Percentiles rank a stretch among this genome's conserved stretches.
Evolutionary conservation across 2,113 vertebrate genomes (phyloP).

Genomic region (Cynopterus brachyotis): DNA sequence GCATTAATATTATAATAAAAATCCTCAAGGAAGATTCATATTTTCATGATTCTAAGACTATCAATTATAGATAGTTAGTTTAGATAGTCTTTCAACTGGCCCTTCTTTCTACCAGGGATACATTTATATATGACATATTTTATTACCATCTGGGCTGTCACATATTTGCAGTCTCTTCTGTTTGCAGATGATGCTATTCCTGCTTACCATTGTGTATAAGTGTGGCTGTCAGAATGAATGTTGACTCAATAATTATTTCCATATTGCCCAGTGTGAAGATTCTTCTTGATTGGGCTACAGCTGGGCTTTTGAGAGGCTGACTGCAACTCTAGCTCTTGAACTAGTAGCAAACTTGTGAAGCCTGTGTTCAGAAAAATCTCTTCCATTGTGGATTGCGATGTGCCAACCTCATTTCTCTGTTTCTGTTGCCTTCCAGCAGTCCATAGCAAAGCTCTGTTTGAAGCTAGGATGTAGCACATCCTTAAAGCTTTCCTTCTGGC

Average conservation of each 20-base stretch:
- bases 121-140: not conserved
- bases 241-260: not conserved
- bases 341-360: not conserved
- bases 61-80: not conserved
- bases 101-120: not conserved
- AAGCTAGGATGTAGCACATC: not conserved
- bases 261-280: not conserved
- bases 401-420: not conserved
- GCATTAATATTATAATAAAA: not conserved
- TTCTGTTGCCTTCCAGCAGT: not conserved
- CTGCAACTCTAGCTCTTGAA: not conserved
- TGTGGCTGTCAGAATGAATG: not conserved
- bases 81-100: not conserved
- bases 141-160: not conserved
- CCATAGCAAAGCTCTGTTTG: not conserved
- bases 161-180: not conserved
- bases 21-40: not conserved
- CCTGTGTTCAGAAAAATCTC: not conserved
- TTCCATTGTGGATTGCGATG: not conserved
- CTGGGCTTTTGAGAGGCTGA: not conserved
- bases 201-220: not conserved
- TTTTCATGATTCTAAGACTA: slow-evolving; percentile 5
- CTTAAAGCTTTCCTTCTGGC: not conserved
- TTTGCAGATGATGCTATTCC: not conserved
- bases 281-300: slow-evolving; percentile 8